These are phyloP conservation scores for Agrochola litura DNA, from an alignment of 2,888 invertebrate species.

Conservation along the genomic window DNA sequence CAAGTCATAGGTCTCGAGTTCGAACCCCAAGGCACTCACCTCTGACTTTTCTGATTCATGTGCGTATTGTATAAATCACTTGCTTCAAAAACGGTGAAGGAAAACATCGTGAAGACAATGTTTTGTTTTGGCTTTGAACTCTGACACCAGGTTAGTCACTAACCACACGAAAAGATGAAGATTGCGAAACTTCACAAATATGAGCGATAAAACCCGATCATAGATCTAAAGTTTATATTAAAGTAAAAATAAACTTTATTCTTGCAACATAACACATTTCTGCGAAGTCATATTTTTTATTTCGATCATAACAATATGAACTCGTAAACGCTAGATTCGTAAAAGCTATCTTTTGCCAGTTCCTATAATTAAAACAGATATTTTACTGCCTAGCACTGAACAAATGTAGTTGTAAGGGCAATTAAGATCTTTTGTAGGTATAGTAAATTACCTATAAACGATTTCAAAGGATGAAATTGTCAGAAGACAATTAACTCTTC, in stretches of 20 bases:
- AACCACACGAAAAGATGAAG: too few relatives aligned
- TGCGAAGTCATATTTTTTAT: slow-evolving; percentile 59
- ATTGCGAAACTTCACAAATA: slow-evolving; percentile 1
- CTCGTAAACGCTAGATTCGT: slow-evolving; percentile 36
- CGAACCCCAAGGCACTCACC: too few relatives aligned
- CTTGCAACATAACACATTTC: slow-evolving; percentile 50
- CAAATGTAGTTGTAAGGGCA: not conserved
- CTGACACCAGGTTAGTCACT: too few relatives aligned
- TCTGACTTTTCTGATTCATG: too few relatives aligned
- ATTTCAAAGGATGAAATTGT: not conserved
- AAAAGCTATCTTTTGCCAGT: not conserved
- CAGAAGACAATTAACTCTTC: not conserved
- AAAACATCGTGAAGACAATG: too few relatives aligned
- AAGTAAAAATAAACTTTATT: slow-evolving; percentile 49
- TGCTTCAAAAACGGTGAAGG: too few relatives aligned
- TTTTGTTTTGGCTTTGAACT: too few relatives aligned
- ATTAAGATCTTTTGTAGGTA: not conserved
- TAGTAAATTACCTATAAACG: not conserved
- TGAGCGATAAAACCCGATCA: slow-evolving; percentile 11
- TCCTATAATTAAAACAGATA: not conserved
- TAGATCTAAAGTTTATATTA: slow-evolving; percentile 29
- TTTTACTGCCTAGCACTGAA: slow-evolving; percentile 13
- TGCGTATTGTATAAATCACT: too few relatives aligned
- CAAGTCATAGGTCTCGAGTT: too few relatives aligned
- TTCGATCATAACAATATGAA: slow-evolving; percentile 61